Evolutionary conservation across 2,888 invertebrate genomes (phyloP).

Genomic region (Patella caerulea): DNA sequence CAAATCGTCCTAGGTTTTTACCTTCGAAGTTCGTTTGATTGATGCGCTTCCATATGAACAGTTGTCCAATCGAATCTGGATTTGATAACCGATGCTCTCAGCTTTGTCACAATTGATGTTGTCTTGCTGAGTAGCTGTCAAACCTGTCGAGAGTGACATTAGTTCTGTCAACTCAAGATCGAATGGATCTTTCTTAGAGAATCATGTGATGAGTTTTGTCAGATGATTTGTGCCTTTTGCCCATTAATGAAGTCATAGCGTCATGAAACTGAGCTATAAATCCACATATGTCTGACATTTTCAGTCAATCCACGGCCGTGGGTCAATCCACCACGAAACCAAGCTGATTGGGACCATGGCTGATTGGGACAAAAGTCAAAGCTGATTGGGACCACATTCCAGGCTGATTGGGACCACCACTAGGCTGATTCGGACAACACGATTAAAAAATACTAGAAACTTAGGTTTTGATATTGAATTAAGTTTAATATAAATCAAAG

Average conservation of each 20-base stretch:
- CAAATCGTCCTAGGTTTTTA: not conserved
- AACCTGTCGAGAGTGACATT: not conserved
- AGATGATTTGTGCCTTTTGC: not conserved
- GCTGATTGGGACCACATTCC: too few relatives aligned
- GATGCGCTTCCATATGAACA: not conserved
- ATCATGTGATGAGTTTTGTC: not conserved
- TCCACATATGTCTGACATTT: not conserved
- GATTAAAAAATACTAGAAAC: too few relatives aligned
- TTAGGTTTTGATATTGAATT: too few relatives aligned
- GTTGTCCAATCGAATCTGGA: not conserved
- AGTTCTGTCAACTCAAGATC: not conserved
- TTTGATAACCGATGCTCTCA: not conserved
- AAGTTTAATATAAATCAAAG: too few relatives aligned
- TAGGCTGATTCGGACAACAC: too few relatives aligned
- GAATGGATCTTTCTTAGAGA: not conserved
- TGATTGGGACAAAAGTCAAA: too few relatives aligned
- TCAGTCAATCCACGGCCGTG: slow-evolving; percentile 1
- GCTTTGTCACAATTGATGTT: not conserved
- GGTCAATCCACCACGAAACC: not conserved
- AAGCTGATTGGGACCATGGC: too few relatives aligned
- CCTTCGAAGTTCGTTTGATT: not conserved
- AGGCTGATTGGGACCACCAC: too few relatives aligned
- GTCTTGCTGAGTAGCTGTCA: not conserved
- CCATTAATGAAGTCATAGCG: not conserved
- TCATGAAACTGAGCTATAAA: slow-evolving; percentile 6